A percentile compares a stretch with the other conserved stretches of the same genome.
Evolutionary conservation across 2,797 vertebrate genomes (phyloP).

Genomic region (Coluber constrictor): DNA sequence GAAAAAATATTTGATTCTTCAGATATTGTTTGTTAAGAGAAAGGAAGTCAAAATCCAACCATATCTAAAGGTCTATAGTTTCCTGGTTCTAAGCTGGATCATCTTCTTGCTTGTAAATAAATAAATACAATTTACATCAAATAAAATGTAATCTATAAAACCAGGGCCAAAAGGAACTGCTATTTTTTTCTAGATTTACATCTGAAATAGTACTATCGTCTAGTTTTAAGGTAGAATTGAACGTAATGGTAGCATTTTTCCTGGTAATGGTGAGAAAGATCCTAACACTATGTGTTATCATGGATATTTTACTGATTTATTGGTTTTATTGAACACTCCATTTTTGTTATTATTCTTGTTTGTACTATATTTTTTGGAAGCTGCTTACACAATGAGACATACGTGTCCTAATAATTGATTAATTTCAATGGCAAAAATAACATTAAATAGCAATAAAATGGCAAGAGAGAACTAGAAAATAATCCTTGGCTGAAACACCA

Average conservation of each 20-base stretch:
- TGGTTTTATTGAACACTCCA: background rate
- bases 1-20: background rate
- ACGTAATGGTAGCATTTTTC: background rate
- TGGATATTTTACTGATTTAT: background rate
- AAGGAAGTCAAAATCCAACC: background rate
- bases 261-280: background rate
- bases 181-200: background rate
- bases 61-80: background rate
- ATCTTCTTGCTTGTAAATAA: background rate
- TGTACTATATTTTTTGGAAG: background rate
- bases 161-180: background rate
- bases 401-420: background rate
- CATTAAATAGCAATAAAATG: background rate
- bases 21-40: background rate
- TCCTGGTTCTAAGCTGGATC: background rate
- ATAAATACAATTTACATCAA: background rate
- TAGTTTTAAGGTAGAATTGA: background rate
- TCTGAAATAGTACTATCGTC: no score
- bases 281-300: background rate
- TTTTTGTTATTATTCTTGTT: background rate
- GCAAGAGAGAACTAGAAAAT: no score
- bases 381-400: background rate
- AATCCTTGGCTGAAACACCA: background rate
- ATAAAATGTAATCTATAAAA: background rate
- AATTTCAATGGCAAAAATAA: background rate